Conservation (phyloP, 2,888 invertebrate species). For the Oxystoma pomonae region DNA sequence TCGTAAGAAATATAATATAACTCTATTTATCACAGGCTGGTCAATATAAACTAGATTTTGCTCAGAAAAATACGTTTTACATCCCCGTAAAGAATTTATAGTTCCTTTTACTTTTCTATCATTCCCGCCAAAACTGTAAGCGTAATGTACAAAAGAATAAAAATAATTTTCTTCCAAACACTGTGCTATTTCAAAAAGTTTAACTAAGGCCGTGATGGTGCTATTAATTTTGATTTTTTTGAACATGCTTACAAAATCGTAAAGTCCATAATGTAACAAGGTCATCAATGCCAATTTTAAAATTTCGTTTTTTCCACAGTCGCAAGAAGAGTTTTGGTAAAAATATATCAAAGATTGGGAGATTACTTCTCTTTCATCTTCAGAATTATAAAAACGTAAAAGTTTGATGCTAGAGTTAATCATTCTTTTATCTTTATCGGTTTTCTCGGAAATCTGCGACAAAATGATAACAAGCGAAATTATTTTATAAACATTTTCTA, state of each 20-base stretch:
- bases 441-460: slow-evolving; percentile 10
- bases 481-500: slow-evolving; percentile 27
- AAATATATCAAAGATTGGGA: slow-evolving; percentile 25
- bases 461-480: slow-evolving; percentile 27
- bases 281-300: slow-evolving; percentile 31
- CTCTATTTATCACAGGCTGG: neutral
- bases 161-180: neutral
- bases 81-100: no score
- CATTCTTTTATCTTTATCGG: slow-evolving; percentile 7
- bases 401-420: slow-evolving; percentile 16
- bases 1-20: neutral
- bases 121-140: neutral
- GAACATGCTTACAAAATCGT: slow-evolving; percentile 5
- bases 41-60: neutral
- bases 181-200: neutral
- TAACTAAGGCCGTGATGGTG: neutral
- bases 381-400: slow-evolving; percentile 17
- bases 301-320: slow-evolving; percentile 18
- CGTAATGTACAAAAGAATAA: neutral
- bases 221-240: neutral
- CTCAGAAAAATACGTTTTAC: neutral
- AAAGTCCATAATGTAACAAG: slow-evolving; percentile 20
- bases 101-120: neutral
- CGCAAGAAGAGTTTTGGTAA: slow-evolving; percentile 18
- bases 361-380: slow-evolving; percentile 26